Percentiles rank a stretch among this genome's conserved stretches.
These are phyloP conservation scores for Leptatherina wallacei DNA, from an alignment of 2,797 vertebrate genomes.

Conservation along the genomic window DNA sequence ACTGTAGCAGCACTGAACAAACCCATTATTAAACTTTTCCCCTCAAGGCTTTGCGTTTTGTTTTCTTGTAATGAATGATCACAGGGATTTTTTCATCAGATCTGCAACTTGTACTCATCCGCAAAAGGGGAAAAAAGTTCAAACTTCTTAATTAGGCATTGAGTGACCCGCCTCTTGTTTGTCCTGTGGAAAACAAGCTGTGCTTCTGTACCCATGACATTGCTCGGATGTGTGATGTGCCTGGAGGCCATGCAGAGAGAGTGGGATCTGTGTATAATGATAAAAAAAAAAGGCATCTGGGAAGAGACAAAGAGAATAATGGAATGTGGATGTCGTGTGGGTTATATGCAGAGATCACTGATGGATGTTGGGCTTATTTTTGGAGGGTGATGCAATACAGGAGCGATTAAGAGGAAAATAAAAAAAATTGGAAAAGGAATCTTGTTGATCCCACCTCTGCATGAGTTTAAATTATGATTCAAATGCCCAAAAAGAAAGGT, in stretches of 20 bases:
- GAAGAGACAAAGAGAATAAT: slow-evolving; percentile 49
- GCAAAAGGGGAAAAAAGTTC: background rate
- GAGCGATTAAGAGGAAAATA: slow-evolving; percentile 14
- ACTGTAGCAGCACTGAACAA: slow-evolving; percentile 31
- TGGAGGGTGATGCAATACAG: slow-evolving; percentile 21
- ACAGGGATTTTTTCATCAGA: background rate
- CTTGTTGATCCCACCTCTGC: slow-evolving; percentile 47
- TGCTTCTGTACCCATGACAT: slow-evolving; percentile 32
- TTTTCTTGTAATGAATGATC: background rate
- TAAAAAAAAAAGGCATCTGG: slow-evolving; percentile 44
- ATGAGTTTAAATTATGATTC: slow-evolving; percentile 37
- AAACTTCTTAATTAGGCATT: slow-evolving; percentile 10
- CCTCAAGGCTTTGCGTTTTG: background rate
- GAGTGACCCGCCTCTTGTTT: slow-evolving; percentile 5
- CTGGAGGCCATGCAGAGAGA: slow-evolving; percentile 56
- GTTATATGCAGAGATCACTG: slow-evolving; percentile 51
- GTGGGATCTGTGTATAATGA: slow-evolving; percentile 59
- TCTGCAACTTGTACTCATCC: background rate
- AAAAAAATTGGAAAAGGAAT: slow-evolving; percentile 18
- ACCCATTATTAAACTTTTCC: background rate
- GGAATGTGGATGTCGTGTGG: slow-evolving; percentile 55
- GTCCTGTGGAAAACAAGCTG: slow-evolving; percentile 36
- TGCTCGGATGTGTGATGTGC: slow-evolving; percentile 56
- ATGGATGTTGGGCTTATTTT: slow-evolving; percentile 46
- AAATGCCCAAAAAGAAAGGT: slow-evolving; percentile 35